phyloP scores from a whole-genome alignment of 2,113 vertebrate species.

The Phycodurus eques region DNA sequence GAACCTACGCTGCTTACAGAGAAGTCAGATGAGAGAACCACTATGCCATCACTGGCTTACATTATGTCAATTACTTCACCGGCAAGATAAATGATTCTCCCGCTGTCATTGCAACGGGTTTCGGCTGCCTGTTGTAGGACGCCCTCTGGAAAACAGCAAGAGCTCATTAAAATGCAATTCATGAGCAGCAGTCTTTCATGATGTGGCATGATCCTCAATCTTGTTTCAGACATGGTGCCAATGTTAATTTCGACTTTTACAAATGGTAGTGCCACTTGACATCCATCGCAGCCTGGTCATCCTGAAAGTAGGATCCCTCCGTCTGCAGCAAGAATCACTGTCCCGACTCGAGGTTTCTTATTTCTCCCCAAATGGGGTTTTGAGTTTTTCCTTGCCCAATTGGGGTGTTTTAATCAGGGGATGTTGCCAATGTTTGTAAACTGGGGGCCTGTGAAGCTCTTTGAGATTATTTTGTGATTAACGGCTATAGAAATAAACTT shows the following conservation, averaged over 20 bases:
- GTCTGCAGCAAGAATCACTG: too few relatives aligned
- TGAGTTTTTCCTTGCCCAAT: too few relatives aligned
- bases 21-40: not conserved
- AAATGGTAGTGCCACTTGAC: not conserved
- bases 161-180: conserved; percentile 24
- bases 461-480: too few relatives aligned
- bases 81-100: not conserved
- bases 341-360: too few relatives aligned
- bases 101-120: conserved; percentile 1
- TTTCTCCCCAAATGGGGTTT: too few relatives aligned
- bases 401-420: too few relatives aligned
- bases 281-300: too few relatives aligned
- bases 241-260: not conserved
- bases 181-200: not conserved
- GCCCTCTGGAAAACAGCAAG: conserved; percentile 9
- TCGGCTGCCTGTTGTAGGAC: conserved; percentile 3
- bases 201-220: conserved; percentile 2
- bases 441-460: too few relatives aligned
- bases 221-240: not conserved
- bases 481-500: too few relatives aligned
- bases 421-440: too few relatives aligned
- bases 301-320: too few relatives aligned
- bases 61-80: not conserved
- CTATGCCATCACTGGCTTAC: not conserved
- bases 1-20: not conserved